phyloP scores from a whole-genome alignment of 2,113 vertebrate genomes.

The Heliornis fulica region DNA sequence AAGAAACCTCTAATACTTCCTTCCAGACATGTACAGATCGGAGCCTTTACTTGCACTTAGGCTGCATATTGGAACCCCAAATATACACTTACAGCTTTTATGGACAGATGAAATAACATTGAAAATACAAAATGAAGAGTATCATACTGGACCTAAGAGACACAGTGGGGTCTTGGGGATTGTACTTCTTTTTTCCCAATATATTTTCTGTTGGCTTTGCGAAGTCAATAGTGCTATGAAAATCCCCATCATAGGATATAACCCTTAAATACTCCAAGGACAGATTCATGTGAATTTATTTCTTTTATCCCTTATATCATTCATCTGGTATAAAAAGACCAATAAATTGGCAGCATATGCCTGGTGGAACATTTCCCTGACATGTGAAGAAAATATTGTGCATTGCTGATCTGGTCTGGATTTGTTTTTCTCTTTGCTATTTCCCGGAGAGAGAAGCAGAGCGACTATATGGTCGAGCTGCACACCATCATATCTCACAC shows the following conservation, averaged over 20 bases:
- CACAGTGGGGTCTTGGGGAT: accelerated
- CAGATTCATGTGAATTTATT: background rate
- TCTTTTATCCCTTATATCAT: background rate
- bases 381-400: background rate
- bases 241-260: background rate
- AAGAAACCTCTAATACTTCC: background rate
- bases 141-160: background rate
- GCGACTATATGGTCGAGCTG: accelerated
- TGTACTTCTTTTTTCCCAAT: background rate
- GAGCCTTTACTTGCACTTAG: background rate
- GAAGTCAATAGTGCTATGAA: background rate
- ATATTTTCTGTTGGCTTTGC: background rate
- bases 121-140: background rate
- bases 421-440: background rate
- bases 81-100: background rate
- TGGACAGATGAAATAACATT: background rate
- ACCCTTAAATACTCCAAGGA: background rate
- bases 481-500: background rate
- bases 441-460: background rate
- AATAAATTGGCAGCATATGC: background rate
- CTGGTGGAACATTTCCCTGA: background rate
- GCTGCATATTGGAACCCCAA: background rate
- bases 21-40: background rate
- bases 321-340: background rate
- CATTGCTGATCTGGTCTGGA: background rate